Conservation (phyloP, 2,888 invertebrate species). For the Macropis europaea region DNA sequence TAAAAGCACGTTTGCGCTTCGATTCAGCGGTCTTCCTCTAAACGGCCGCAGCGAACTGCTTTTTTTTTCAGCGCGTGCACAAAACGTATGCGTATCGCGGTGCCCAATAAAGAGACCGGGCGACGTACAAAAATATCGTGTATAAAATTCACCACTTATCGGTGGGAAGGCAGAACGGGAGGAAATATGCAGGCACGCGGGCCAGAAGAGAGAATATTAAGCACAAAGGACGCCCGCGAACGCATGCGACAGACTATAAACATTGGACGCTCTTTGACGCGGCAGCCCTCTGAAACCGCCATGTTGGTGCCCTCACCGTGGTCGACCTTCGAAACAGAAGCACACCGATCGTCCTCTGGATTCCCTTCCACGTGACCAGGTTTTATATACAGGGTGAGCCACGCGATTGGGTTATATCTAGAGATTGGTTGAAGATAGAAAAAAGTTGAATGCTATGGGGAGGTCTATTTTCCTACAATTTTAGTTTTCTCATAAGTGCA, state of each 20-base stretch:
- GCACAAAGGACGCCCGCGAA: neutral
- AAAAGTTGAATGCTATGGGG: too few species aligned
- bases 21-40: conserved; percentile 13
- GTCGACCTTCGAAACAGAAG: conserved; percentile 39
- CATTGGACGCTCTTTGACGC: conserved; percentile 51
- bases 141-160: neutral
- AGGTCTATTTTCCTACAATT: too few species aligned
- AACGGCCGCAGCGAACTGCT: neutral
- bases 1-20: conserved; percentile 28
- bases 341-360: conserved; percentile 50
- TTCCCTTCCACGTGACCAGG: conserved; percentile 49
- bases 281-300: conserved; percentile 42
- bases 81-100: conserved; percentile 1
- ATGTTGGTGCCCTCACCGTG: conserved; percentile 46
- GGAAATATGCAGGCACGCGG: neutral
- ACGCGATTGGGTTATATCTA: too few species aligned
- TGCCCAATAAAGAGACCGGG: neutral
- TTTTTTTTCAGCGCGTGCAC: neutral
- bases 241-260: conserved; percentile 36
- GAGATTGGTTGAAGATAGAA: too few species aligned
- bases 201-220: conserved; percentile 3
- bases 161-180: neutral
- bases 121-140: neutral
- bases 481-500: too few species aligned
- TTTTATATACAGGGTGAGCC: conserved; percentile 43